A percentile compares a stretch with the other conserved stretches of the same genome.
Conservation (phyloP, 30 jellyfish, hydroid and myxozoan genomes). For the Turritopsis dohrnii region DNA sequence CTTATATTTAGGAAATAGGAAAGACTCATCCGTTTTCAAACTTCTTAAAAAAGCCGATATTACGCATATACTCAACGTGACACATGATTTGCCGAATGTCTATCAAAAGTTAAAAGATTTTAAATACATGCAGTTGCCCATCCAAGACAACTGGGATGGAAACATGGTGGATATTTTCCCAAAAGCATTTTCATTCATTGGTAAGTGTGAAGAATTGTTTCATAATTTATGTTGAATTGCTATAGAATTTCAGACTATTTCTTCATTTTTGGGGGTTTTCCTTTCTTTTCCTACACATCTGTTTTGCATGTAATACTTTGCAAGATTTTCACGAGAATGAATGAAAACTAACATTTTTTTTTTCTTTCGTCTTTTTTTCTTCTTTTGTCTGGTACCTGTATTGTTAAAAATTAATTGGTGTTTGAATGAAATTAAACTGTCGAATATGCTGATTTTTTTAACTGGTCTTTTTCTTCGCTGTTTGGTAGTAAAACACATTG, state of each 20-base stretch:
- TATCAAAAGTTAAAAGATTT: slow-evolving; percentile 39
- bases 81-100: slow-evolving; percentile 88
- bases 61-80: slow-evolving; percentile 72
- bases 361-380: neutral
- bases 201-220: slow-evolving; percentile 23
- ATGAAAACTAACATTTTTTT: neutral
- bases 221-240: neutral
- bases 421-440: neutral
- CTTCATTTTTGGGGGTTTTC: too few species aligned
- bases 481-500: too few species aligned
- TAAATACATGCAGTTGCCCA: slow-evolving; percentile 68
- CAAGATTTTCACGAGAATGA: neutral
- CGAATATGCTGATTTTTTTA: neutral
- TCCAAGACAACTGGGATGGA: slow-evolving; percentile 94
- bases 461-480: too few species aligned
- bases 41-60: slow-evolving; percentile 43
- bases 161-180: slow-evolving; percentile 64
- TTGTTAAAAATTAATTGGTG: neutral
- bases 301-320: too few species aligned
- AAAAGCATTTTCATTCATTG: slow-evolving; percentile 81
- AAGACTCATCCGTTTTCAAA: slow-evolving; percentile 52
- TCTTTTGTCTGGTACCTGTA: neutral
- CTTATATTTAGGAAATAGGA: slow-evolving; percentile 72
- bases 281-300: neutral
- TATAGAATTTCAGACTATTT: too few species aligned